Evolutionary conservation across 1,140 invertebrate species (phyloP).

Genomic region (Sarcophaga bullata): DNA sequence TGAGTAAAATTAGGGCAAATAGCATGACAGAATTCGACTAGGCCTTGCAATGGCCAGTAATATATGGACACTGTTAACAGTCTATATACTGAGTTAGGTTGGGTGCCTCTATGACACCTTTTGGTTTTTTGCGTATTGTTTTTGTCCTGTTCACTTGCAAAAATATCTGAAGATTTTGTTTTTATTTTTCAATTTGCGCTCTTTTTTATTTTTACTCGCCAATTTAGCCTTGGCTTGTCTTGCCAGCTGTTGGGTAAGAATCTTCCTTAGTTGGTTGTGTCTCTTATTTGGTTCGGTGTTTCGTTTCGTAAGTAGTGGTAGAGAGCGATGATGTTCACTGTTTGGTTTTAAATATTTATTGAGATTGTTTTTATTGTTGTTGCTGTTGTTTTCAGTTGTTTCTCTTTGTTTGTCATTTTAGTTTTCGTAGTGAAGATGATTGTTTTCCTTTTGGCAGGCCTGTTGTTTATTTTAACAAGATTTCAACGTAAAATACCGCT

Average conservation of each 20-base stretch:
- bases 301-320: not conserved
- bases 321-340: not conserved
- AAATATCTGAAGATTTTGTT: no score
- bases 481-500: not conserved
- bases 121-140: no score
- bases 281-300: not conserved
- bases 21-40: no score
- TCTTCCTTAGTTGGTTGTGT: not conserved
- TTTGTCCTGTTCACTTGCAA: no score
- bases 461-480: constrained; percentile 6
- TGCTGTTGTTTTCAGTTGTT: not conserved
- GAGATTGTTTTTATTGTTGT: not conserved
- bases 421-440: not conserved
- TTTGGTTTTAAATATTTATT: constrained; percentile 18
- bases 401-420: not conserved
- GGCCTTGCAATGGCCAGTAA: no score
- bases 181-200: no score
- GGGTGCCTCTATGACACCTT: no score
- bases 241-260: not conserved
- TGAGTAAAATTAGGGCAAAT: no score
- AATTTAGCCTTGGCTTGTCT: not conserved
- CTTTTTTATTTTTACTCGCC: not conserved
- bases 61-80: no score
- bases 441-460: constrained; percentile 13
- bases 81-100: no score